A percentile compares a stretch with the other conserved stretches of the same genome.
phyloP scores from a whole-genome alignment of 2,888 invertebrate species.

The Chymomyza procnemis region DNA sequence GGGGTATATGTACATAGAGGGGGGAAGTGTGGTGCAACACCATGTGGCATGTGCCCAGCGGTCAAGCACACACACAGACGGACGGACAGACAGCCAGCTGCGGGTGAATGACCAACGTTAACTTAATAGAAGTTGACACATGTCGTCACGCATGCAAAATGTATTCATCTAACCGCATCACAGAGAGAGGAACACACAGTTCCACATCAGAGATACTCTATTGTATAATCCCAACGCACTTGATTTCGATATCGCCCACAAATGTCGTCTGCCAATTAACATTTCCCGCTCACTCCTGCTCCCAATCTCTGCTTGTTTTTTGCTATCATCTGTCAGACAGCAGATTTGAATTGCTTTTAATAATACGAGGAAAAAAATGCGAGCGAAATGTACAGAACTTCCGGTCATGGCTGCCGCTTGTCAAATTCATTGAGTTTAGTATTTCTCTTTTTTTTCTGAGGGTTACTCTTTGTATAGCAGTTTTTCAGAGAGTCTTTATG shows the following conservation, averaged over 20 bases:
- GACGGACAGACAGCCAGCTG: constrained; percentile 7
- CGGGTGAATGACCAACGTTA: constrained; percentile 69
- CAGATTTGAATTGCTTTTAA: constrained; percentile 52
- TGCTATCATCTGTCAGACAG: constrained; percentile 13
- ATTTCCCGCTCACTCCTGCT: constrained; percentile 16
- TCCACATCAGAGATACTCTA: constrained; percentile 9
- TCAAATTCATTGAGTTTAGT: constrained; percentile 44
- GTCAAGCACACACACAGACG: not conserved
- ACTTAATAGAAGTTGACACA: constrained; percentile 74
- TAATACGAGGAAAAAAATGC: constrained; percentile 18
- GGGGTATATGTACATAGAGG: not conserved
- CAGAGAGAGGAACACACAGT: constrained; percentile 31
- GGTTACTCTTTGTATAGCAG: not conserved
- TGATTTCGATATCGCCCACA: constrained; percentile 51
- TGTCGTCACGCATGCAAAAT: constrained; percentile 75
- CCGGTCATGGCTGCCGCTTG: constrained; percentile 56
- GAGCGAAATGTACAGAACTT: constrained; percentile 31
- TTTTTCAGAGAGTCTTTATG: not conserved
- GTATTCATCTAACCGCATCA: constrained; percentile 65
- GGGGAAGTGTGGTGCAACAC: not conserved
- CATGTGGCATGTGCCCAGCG: constrained; percentile 5
- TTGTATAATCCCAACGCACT: constrained; percentile 39
- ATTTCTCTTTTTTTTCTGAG: not conserved
- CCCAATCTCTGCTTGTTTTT: too few relatives aligned
- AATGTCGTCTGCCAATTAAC: constrained; percentile 54